Evolutionary conservation across 2,888 invertebrate genomes (phyloP).

Genomic region (Rhabditoides inermis): DNA sequence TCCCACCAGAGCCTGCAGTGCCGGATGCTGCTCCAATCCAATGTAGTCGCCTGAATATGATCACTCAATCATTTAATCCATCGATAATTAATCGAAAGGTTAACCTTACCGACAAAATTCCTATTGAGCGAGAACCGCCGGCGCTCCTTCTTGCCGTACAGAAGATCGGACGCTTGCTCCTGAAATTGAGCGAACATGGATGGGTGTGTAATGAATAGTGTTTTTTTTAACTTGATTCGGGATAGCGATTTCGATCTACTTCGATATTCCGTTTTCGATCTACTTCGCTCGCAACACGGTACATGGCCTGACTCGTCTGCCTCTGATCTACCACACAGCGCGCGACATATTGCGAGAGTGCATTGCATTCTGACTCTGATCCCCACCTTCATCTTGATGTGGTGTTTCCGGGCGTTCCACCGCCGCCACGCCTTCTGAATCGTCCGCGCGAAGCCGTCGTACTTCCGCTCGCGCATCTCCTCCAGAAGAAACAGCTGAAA

Average conservation of each 20-base stretch:
- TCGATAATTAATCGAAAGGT: too few species aligned
- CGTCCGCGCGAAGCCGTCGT: constrained; percentile 63
- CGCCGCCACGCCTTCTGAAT: constrained; percentile 66
- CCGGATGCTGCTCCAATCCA: constrained; percentile 62
- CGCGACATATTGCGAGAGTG: background rate
- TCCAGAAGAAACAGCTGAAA: constrained; percentile 65
- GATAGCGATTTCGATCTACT: background rate
- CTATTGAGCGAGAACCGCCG: constrained; percentile 63
- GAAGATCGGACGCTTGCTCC: constrained; percentile 56
- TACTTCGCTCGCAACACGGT: too few species aligned
- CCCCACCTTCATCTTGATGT: constrained; percentile 60
- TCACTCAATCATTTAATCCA: too few species aligned
- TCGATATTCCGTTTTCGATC: background rate
- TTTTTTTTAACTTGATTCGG: constrained; percentile 1
- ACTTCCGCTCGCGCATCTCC: constrained; percentile 64
- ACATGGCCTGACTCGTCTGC: too few species aligned
- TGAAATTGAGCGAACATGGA: constrained; percentile 3
- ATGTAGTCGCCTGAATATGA: constrained; percentile 69
- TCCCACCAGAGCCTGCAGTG: constrained; percentile 60
- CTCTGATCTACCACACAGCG: too few species aligned
- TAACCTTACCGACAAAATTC: constrained; percentile 64
- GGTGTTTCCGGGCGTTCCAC: constrained; percentile 61
- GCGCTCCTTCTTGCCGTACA: constrained; percentile 62
- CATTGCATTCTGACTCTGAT: constrained; percentile 48
- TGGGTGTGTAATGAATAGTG: background rate